Base-by-base conservation (phyloP, 2,888 invertebrate species). In the Ophraella communa region DNA sequence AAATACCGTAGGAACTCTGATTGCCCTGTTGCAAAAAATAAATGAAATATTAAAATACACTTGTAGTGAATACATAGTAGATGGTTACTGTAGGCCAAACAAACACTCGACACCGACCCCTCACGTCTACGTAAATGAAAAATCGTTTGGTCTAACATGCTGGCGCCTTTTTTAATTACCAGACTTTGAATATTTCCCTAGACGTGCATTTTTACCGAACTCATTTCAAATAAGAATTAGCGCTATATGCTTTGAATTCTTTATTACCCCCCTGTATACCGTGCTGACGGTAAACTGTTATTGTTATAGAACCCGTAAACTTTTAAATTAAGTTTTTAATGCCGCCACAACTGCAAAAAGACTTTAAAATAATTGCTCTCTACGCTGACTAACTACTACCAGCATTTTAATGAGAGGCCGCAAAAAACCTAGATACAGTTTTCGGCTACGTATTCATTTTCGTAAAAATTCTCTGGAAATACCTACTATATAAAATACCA, bases 191-290 rank as follows among this genome's bases (percentile, higher is more conserved):
- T 73, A 76, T 77, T 77, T 78, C 78, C 77, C 78, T 64, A 76
- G 78, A 78, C 77, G 71, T 75, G 73, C 76, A 77, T 78, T 79
- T 79, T 77, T 78, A 71, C 75, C 71, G 73, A 78, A 76, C 78
- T 78, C 77, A 76, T 79, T 78, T 76, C 76, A 74, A 76, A 76
- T 78, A 78, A 78, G 77, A 78, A 78, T 77, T 79, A 78, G 73
- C 74, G 73, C 70, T 67, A 68, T 72, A 72, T 68, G 68, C 71
- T 63, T 64, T 76, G 76, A 75, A 76, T 77, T 74, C 69, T 77
- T 76, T 73, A 77, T 74, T 71, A 74, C 75, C 59, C 66, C 42
- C n/a, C 66, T 64, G 65, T 52, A 62, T 58, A 49, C 67, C 64
- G 56, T 58, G 56, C 67, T 66, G 66, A 52, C 67, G 64, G 66